These are phyloP conservation scores for Platichthys flesus DNA, from an alignment of 2,113 vertebrate species.

Conservation along the genomic window DNA sequence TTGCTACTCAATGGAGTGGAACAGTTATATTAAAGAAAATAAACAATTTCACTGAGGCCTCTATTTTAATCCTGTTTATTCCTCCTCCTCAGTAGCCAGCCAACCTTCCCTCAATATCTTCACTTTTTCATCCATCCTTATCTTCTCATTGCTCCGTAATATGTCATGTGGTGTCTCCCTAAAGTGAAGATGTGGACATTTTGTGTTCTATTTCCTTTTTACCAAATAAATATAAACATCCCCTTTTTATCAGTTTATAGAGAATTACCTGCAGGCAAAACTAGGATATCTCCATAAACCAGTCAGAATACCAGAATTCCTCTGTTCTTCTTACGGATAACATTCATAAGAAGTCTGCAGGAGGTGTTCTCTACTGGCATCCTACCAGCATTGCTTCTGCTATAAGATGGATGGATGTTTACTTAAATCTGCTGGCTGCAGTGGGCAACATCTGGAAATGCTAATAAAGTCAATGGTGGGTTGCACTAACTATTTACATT, in stretches of 20 bases:
- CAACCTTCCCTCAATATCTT: not conserved
- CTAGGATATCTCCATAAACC: no score
- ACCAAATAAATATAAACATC: no score
- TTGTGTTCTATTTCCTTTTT: not conserved
- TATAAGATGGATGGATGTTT: slow-evolving; percentile 7
- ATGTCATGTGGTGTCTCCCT: not conserved
- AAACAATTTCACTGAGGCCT: not conserved
- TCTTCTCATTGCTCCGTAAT: not conserved
- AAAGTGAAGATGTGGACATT: not conserved
- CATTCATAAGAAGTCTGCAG: not conserved
- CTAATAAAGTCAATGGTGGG: no score
- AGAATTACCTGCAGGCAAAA: no score
- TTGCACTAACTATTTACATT: no score
- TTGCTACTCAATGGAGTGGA: no score
- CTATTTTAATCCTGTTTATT: not conserved
- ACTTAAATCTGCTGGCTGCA: no score
- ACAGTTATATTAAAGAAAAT: not conserved
- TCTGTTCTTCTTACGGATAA: not conserved
- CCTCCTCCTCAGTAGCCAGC: not conserved
- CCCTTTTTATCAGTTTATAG: not conserved
- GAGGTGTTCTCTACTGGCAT: not conserved
- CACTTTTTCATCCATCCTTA: not conserved
- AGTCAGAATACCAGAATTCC: no score
- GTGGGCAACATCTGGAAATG: slow-evolving; percentile 15
- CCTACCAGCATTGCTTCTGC: not conserved